Percentiles rank a stretch among this genome's conserved stretches.
These are phyloP conservation scores for Danio albolineatus DNA, from an alignment of 2,797 vertebrate genomes.

Conservation along the genomic window DNA sequence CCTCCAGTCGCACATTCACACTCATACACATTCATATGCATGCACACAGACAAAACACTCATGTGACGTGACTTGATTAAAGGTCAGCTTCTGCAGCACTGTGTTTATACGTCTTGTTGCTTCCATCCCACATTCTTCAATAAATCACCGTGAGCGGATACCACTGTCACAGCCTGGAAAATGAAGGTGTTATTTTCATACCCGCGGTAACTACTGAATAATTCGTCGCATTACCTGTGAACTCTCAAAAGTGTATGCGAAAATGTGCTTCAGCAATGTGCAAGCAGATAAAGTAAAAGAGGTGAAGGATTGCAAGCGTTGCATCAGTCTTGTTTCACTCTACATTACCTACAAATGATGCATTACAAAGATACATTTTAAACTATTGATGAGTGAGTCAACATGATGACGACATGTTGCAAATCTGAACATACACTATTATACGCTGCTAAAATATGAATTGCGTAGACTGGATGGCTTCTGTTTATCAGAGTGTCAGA, in stretches of 20 bases:
- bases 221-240: constrained; percentile 35
- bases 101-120: constrained; percentile 9
- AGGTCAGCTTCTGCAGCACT: constrained; percentile 42
- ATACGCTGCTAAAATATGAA: constrained; percentile 3
- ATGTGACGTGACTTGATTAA: constrained; percentile 43
- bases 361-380: constrained; percentile 14
- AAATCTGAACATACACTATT: constrained; percentile 3
- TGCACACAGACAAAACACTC: constrained; percentile 37
- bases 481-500: constrained; percentile 21
- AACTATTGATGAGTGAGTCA: constrained; percentile 23
- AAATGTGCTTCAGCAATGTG: constrained; percentile 18
- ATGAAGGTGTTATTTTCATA: constrained; percentile 33
- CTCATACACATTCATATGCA: constrained; percentile 25
- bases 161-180: constrained; percentile 9
- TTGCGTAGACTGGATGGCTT: not conserved
- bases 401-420: not conserved
- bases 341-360: not conserved
- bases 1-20: constrained; percentile 1
- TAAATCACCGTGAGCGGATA: constrained; percentile 16
- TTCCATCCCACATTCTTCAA: constrained; percentile 37
- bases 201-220: constrained; percentile 35
- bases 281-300: not conserved
- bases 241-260: not conserved
- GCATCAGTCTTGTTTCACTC: constrained; percentile 29
- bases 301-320: constrained; percentile 1